Percentiles rank a stretch among this genome's conserved stretches.
phyloP scores from a whole-genome alignment of 2,113 vertebrate genomes.

The Saguinus midas region DNA sequence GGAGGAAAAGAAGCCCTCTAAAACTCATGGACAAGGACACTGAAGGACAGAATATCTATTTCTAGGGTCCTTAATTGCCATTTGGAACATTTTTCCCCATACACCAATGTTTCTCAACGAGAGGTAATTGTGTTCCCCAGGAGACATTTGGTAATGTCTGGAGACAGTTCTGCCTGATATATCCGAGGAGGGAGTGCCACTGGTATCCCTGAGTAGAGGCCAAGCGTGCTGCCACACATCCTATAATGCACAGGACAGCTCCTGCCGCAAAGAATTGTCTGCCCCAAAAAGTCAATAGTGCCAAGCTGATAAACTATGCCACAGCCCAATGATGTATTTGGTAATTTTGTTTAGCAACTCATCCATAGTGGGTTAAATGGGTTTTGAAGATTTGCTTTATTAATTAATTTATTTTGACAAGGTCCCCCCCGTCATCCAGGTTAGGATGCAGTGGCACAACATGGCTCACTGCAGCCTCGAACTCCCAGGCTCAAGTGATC shows the following conservation, averaged over 20 bases:
- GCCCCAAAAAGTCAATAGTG: neutral
- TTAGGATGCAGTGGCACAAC: too few species aligned
- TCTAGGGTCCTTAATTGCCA: neutral
- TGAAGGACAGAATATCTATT: neutral
- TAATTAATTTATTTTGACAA: too few species aligned
- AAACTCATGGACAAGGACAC: neutral
- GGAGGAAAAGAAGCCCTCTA: neutral
- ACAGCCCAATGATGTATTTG: neutral
- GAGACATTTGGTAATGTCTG: neutral
- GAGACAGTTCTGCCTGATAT: neutral
- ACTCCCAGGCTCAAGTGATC: too few species aligned
- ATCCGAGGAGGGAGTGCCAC: neutral
- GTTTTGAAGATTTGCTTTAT: neutral
- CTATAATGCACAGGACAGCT: neutral
- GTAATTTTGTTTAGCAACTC: neutral
- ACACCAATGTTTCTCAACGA: neutral
- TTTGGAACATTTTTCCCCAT: neutral
- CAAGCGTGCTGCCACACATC: neutral
- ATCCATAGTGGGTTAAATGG: neutral
- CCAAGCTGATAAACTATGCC: neutral
- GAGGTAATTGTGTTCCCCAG: neutral
- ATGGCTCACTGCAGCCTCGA: too few species aligned
- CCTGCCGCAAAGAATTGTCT: neutral
- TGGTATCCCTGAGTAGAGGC: neutral
- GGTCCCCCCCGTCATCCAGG: too few species aligned